phyloP scores from a whole-genome alignment of 2,113 vertebrate species.

The Pholis gunnellus region DNA sequence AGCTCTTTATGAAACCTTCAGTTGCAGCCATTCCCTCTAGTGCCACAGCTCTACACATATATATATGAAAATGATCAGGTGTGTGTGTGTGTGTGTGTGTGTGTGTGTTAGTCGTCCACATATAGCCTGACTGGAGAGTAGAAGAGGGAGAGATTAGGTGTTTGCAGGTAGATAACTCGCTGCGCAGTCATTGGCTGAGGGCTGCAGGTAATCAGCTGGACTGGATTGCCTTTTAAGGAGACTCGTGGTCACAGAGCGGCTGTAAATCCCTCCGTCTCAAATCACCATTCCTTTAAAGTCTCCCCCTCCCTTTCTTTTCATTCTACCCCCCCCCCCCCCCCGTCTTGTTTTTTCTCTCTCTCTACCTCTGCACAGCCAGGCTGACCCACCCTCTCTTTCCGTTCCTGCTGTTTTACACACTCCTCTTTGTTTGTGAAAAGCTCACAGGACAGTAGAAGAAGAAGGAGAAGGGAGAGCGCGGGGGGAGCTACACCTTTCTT shows the following conservation, averaged over 20 bases:
- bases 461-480: neutral
- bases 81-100: neutral
- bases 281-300: constrained; percentile 6
- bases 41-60: neutral
- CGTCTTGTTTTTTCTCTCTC: neutral
- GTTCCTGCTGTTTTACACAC: neutral
- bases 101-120: neutral
- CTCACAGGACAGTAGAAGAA: neutral
- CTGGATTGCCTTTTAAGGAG: constrained; percentile 64
- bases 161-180: constrained; percentile 37
- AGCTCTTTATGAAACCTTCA: constrained; percentile 21
- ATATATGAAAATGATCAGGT: constrained; percentile 17
- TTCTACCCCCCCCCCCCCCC: neutral
- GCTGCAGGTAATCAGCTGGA: constrained; percentile 58
- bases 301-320: neutral
- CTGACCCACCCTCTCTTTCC: neutral
- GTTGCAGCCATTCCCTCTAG: neutral
- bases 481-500: constrained; percentile 52
- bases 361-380: neutral
- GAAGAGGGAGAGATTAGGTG: neutral
- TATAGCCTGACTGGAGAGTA: constrained; percentile 20
- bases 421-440: neutral
- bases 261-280: constrained; percentile 19
- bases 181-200: constrained; percentile 52
- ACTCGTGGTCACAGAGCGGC: constrained; percentile 3